Evolutionary conservation across 2,888 invertebrate genomes (phyloP), one percentile per base, ranked within the genome.

Genomic region (Seira ritae): DNA sequence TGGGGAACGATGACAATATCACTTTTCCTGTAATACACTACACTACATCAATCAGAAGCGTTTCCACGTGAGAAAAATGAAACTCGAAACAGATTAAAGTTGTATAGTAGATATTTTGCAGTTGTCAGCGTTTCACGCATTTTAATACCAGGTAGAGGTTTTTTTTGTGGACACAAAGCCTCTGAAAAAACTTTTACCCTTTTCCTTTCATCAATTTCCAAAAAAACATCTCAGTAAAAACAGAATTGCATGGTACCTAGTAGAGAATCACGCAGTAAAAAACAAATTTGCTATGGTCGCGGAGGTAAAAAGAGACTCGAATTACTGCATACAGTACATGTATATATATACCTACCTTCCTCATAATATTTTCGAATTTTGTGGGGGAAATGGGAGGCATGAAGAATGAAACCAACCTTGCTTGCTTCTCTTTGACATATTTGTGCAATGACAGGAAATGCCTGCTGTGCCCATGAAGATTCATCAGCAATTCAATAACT

Each of bases 381-480:
- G 3, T 12, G 4, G 62, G 50, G 31, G n/a, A 20, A 60, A 60
- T 12, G 10, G n/a, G 2, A 62, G 19, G 20, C 19, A 62, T 20
- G 62, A 62, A 62, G 62, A 62, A 62, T n/a, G 31, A 2, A 31
- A 31, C 2, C 31, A 31, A 31, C 62, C 62, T 62, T 80, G 80
- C 75, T 81, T 76, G 71, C 72, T 76, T 76, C 76, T 60, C 71
- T 71, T 76, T 76, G 76, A 81, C 76, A 81, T 71, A 81, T 81
- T 81, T 81, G 55, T 67, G 67, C 76, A 81, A 68, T 67, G 70
- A 71, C 66, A 71, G 70, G 71, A 70, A 75, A 62, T 62, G 4
- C 62, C 62, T 62, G 62, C 62, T 62, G 62, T 62, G 62, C 62
- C 62, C 62, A 20, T 62, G 62, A 62, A 62, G 62, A 62, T 62